Conservation (phyloP, 2,888 invertebrate genomes). For the Hypomecis atomaria region DNA sequence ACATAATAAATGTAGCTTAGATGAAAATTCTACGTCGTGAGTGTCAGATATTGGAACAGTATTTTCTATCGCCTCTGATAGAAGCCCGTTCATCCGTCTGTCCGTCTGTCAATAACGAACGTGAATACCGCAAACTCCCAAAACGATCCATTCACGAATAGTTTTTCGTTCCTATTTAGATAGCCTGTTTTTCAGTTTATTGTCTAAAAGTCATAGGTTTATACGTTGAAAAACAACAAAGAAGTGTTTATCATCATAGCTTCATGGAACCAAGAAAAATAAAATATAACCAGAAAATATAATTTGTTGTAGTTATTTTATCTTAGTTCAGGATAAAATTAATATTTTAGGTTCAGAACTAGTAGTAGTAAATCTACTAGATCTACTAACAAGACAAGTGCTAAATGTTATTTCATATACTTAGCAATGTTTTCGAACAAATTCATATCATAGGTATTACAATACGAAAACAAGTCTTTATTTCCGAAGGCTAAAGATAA, state of each 20-base stretch:
- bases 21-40: constrained; percentile 10
- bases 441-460: neutral
- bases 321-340: too few relatives aligned
- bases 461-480: too few relatives aligned
- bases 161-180: constrained; percentile 8
- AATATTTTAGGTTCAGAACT: too few relatives aligned
- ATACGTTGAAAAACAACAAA: too few relatives aligned
- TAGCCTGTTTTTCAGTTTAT: constrained; percentile 11
- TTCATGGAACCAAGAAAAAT: too few relatives aligned
- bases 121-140: constrained; percentile 27
- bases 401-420: too few relatives aligned
- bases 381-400: too few relatives aligned
- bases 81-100: constrained; percentile 24
- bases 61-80: constrained; percentile 27
- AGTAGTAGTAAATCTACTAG: too few relatives aligned
- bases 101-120: constrained; percentile 28
- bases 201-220: neutral
- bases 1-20: constrained; percentile 7
- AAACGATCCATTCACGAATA: constrained; percentile 24
- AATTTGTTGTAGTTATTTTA: too few relatives aligned
- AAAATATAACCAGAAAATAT: too few relatives aligned
- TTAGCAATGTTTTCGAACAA: neutral
- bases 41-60: constrained; percentile 19
- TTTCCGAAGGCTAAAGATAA: neutral
- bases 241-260: too few relatives aligned